Evolutionary conservation across 2,797 vertebrate genomes (phyloP), one percentile per base, ranked within the genome.

Genomic region (Falco berigora): DNA sequence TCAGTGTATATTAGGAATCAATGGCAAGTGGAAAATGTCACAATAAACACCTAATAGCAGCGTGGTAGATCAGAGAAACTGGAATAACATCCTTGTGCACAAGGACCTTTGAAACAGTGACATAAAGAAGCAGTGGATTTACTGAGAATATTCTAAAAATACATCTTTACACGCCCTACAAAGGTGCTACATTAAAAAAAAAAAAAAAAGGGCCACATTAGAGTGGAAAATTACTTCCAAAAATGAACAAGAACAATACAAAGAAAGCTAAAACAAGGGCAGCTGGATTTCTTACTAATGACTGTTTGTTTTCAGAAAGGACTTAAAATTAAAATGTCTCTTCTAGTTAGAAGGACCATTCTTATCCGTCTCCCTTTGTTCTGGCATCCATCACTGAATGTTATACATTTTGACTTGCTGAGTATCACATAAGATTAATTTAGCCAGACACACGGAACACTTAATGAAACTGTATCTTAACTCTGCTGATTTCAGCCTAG

Each of bases 241-340:
- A 83, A 90, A 22, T 22, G 8, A 88, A 59, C 34, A 73, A 82
- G 82, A 73, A 83, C 59, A 84, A 76, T 25, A 88, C 18, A 63
- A 79, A 91, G 80, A 77, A 86, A 88, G 55, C 38, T 86, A 69
- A 88, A 91, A 91, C 75, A 96, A 90, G 62, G 47, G 55, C 69
- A 94, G 72, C 42, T 92, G 56, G 42, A 49, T 76, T 91, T 96
- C 78, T 93, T 86, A 80, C 47, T 91, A 91, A 42, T 47, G 64
- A 72, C 86, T 97, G 69, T 88, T 95, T 97, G 93, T 95, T 97
- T 97, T 94, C 93, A 97, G 75, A 95, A 97, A 92, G 5, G 8
- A 71, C 66, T 93, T 91, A 79, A 95, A 97, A 96, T 81, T 86
- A 94, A 97, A 95, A 92, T n/a, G 44, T 38, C 50, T 94, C 66